A percentile compares a stretch with the other conserved stretches of the same genome.
These are phyloP conservation scores for Hyphantria cunea DNA, from an alignment of 1,140 invertebrate species.

Conservation along the genomic window DNA sequence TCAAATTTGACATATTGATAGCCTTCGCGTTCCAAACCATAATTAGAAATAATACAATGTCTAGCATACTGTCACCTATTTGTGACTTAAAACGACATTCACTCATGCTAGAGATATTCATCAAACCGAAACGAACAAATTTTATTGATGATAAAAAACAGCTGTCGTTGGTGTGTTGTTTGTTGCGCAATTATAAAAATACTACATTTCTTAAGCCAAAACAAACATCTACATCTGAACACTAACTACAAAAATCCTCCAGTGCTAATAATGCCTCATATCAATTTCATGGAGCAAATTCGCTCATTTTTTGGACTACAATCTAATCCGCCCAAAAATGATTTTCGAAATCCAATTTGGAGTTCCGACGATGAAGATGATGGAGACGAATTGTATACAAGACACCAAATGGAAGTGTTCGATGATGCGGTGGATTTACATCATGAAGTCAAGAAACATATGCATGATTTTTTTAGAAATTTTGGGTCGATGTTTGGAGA, in stretches of 20 bases:
- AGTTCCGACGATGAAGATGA: constrained; percentile 71
- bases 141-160: too few relatives aligned
- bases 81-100: too few relatives aligned
- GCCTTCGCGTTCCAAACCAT: too few relatives aligned
- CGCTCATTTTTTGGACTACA: constrained; percentile 63
- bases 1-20: too few relatives aligned
- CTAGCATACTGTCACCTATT: too few relatives aligned
- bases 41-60: too few relatives aligned
- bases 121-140: too few relatives aligned
- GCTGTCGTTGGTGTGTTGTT: constrained; percentile 37
- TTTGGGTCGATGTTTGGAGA: constrained; percentile 71
- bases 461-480: constrained; percentile 66
- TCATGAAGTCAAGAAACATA: constrained; percentile 56
- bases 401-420: constrained; percentile 51
- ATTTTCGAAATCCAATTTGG: constrained; percentile 76
- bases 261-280: constrained; percentile 47
- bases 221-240: constrained; percentile 17
- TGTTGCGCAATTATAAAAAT: constrained; percentile 69
- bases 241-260: constrained; percentile 32
- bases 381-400: constrained; percentile 64
- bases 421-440: constrained; percentile 55
- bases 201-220: constrained; percentile 28
- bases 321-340: constrained; percentile 60
- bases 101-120: too few relatives aligned
- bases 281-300: constrained; percentile 60